These are phyloP conservation scores for Coracias cyanogaster DNA, from an alignment of 2,797 vertebrate genomes.

Conservation along the genomic window DNA sequence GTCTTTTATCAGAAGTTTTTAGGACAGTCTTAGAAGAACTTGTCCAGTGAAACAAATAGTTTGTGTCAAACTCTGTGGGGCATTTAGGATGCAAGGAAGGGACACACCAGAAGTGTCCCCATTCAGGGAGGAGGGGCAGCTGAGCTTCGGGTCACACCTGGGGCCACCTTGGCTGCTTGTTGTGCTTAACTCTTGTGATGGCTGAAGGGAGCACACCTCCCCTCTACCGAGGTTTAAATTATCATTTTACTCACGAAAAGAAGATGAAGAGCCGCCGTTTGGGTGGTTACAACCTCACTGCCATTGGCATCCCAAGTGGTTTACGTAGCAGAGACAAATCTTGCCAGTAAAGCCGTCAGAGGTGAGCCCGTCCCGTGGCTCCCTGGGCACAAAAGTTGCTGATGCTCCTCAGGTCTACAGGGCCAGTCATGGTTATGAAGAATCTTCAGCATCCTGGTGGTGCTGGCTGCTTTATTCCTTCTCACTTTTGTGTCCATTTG, in stretches of 20 bases:
- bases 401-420: not conserved
- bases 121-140: not conserved
- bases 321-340: not conserved
- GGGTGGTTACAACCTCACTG: not conserved
- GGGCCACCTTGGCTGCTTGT: not conserved
- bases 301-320: no score
- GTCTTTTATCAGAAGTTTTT: not conserved
- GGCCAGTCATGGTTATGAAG: not conserved
- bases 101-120: not conserved
- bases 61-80: not conserved
- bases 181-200: fast-evolving
- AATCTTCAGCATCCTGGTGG: not conserved
- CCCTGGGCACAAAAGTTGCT: fast-evolving
- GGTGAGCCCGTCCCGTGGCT: no score
- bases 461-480: not conserved
- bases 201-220: not conserved
- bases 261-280: not conserved
- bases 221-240: not conserved
- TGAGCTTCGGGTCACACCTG: not conserved
- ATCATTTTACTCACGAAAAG: no score
- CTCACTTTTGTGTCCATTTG: fast-evolving
- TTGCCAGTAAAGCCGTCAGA: no score
- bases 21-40: not conserved
- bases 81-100: not conserved
- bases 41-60: not conserved